Evolutionary conservation across 2,113 vertebrate genomes (phyloP).

Genomic region (Thomomys bottae): DNA sequence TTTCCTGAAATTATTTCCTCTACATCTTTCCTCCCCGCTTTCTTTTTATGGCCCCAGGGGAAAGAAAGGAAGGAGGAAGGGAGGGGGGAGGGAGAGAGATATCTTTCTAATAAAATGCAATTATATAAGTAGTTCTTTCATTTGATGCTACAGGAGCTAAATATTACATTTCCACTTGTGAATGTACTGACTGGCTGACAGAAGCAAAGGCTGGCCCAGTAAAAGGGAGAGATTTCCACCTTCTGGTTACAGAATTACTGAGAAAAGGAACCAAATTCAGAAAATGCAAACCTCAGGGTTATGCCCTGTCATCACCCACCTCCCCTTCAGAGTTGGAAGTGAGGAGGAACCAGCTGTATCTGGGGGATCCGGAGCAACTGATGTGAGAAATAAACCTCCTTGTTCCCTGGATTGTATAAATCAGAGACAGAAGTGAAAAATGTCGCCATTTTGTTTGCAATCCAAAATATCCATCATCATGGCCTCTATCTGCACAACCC

Average conservation of each 20-base stretch:
- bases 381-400: constrained; percentile 67
- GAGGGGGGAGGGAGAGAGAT: constrained; percentile 38
- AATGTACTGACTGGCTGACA: constrained; percentile 47
- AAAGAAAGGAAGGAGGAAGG: neutral
- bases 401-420: constrained; percentile 79
- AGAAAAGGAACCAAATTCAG: constrained; percentile 21
- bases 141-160: constrained; percentile 46
- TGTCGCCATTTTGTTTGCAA: constrained; percentile 87
- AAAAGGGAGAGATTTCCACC: constrained; percentile 66
- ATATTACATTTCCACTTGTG: constrained; percentile 37
- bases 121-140: constrained; percentile 44
- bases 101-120: constrained; percentile 71
- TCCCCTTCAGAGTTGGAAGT: constrained; percentile 73
- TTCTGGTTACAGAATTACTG: constrained; percentile 58
- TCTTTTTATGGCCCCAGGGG: constrained; percentile 62
- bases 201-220: constrained; percentile 24
- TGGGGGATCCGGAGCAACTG: constrained; percentile 70
- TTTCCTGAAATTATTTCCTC: constrained; percentile 61
- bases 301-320: constrained; percentile 64
- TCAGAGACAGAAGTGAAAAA: constrained; percentile 79
- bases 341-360: constrained; percentile 72
- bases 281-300: constrained; percentile 67
- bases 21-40: constrained; percentile 53
- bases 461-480: constrained; percentile 84
- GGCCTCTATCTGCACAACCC: constrained; percentile 69